Evolutionary conservation across 2,797 vertebrate species (phyloP).

Genomic region (Hypotaenidia okinawae): DNA sequence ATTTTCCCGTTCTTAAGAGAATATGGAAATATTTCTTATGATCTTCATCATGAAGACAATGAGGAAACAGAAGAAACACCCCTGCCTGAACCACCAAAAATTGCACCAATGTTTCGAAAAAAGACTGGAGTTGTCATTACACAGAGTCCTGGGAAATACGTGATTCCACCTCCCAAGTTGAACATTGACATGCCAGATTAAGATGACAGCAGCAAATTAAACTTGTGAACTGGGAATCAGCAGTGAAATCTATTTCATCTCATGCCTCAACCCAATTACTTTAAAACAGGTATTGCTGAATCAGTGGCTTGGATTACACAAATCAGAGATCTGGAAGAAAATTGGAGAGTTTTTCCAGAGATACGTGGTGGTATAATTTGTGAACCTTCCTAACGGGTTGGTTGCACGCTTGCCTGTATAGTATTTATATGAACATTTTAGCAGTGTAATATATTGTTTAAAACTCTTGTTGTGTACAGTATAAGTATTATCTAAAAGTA

Average conservation of each 20-base stretch:
- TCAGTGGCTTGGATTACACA: conserved; percentile 43
- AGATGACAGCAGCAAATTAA: conserved; percentile 11
- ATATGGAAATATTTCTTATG: conserved; percentile 97
- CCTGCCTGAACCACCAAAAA: conserved; percentile 91
- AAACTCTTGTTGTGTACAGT: conserved; percentile 72
- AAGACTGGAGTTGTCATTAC: conserved; percentile 97
- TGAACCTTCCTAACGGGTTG: conserved; percentile 59
- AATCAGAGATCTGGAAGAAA: conserved; percentile 26
- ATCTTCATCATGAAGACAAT: conserved; percentile 93
- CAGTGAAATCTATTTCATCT: conserved; percentile 68
- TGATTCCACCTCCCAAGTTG: conserved; percentile 93
- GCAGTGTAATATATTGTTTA: conserved; percentile 80
- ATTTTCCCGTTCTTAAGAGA: conserved; percentile 96
- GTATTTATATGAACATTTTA: conserved; percentile 83
- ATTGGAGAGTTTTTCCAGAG: conserved; percentile 38
- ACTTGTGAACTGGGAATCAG: conserved; percentile 53
- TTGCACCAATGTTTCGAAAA: conserved; percentile 96
- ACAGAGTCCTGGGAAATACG: conserved; percentile 96
- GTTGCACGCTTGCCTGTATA: conserved; percentile 76
- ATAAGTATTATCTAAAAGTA: conserved; percentile 79
- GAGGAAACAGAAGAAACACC: conserved; percentile 91
- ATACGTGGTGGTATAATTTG: not conserved
- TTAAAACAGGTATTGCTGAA: conserved; percentile 54
- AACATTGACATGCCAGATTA: conserved; percentile 98
- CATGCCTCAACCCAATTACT: conserved; percentile 68